Conservation (phyloP, 2,113 vertebrate genomes). For the Oostethus manadensis region DNA sequence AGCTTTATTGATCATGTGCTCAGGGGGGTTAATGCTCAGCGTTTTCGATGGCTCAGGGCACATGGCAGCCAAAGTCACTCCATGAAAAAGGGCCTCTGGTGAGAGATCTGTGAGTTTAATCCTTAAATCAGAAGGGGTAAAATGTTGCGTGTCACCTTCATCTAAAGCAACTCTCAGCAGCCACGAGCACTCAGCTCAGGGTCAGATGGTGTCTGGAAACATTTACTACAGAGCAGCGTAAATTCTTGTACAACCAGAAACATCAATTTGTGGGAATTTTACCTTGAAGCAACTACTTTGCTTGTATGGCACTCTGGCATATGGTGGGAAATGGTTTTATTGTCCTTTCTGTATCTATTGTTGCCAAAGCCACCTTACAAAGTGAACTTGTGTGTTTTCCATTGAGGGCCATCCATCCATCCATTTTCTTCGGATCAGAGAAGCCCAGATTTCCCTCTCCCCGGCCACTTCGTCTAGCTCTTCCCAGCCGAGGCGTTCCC, state of each 20-base stretch:
- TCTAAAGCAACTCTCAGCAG: conserved; percentile 18
- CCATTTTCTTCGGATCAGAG: too few species aligned
- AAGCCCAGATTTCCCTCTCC: too few species aligned
- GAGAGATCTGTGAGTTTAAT: conserved; percentile 31
- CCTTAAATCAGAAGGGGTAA: conserved; percentile 45
- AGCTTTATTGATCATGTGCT: conserved; percentile 58
- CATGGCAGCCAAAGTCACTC: conserved; percentile 48
- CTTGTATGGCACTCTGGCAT: neutral
- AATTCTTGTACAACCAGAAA: neutral
- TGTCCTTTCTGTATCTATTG: neutral
- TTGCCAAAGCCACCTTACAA: neutral
- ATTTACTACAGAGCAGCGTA: conserved; percentile 2
- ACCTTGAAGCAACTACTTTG: neutral
- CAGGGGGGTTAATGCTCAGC: conserved; percentile 50
- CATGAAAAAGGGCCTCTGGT: conserved; percentile 41
- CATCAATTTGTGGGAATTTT: neutral
- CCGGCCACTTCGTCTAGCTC: too few species aligned
- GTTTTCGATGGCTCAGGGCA: conserved; percentile 45
- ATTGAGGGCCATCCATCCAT: too few species aligned
- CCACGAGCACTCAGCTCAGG: conserved; percentile 1
- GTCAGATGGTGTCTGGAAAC: neutral
- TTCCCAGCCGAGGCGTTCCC: too few species aligned
- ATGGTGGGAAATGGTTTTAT: neutral
- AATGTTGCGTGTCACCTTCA: conserved; percentile 49
- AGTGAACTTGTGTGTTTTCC: too few species aligned